Conservation (phyloP, 1,140 invertebrate species). For the Melipona quadrifasciata region DNA sequence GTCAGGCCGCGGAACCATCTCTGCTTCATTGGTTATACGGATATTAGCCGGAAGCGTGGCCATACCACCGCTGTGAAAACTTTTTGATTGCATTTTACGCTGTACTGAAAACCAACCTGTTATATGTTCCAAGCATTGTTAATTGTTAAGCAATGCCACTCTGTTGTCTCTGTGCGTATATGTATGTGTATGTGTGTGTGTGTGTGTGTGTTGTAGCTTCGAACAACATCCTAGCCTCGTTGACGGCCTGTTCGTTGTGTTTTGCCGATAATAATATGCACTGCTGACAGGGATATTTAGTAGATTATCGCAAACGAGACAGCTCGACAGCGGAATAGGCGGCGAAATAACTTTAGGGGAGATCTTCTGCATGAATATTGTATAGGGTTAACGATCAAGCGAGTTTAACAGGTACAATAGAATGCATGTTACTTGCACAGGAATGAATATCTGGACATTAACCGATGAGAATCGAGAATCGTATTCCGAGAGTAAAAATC, state of each 20-base stretch:
- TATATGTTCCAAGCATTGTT: background rate
- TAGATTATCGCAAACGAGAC: conserved; percentile 17
- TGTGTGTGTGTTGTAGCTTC: background rate
- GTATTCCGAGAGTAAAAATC: too few relatives aligned
- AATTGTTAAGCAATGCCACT: background rate
- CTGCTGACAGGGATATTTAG: conserved; percentile 23
- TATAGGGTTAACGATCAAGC: conserved; percentile 7
- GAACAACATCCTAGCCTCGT: background rate
- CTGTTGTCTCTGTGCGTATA: background rate
- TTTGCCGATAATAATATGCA: conserved; percentile 16
- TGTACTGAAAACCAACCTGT: background rate
- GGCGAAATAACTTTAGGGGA: conserved; percentile 1
- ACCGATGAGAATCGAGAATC: background rate
- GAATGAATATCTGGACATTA: background rate
- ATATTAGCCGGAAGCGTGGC: conserved; percentile 69
- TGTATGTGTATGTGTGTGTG: too few relatives aligned
- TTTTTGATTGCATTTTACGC: conserved; percentile 67
- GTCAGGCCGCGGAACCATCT: conserved; percentile 67
- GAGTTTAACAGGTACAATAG: conserved; percentile 4
- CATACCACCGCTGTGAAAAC: conserved; percentile 39
- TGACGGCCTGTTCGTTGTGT: conserved; percentile 16
- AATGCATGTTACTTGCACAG: background rate
- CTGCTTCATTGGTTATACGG: conserved; percentile 69
- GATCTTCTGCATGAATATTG: conserved; percentile 23
- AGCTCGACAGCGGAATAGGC: background rate